Conservation (phyloP, 2,888 invertebrate genomes). For the Neocrepidodera transversa region DNA sequence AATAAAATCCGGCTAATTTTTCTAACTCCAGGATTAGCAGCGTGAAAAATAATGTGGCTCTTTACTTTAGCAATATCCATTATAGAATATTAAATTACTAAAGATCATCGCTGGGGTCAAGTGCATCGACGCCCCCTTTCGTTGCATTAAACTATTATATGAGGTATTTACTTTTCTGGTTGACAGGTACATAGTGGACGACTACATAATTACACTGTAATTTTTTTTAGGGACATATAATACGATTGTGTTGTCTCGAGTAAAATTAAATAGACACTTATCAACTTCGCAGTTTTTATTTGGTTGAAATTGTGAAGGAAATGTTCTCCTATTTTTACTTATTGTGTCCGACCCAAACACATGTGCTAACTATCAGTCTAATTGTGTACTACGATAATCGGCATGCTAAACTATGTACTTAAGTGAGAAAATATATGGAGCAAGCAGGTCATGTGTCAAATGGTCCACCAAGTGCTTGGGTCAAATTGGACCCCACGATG, state of each 20-base stretch:
- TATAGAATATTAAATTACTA: constrained; percentile 3
- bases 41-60: background rate
- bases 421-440: too few relatives aligned
- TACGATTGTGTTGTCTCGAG: constrained; percentile 32
- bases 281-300: constrained; percentile 23
- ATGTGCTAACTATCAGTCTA: too few relatives aligned
- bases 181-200: constrained; percentile 32
- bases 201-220: constrained; percentile 41
- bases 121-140: constrained; percentile 1
- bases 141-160: background rate
- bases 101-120: background rate
- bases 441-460: too few relatives aligned
- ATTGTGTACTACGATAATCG: too few relatives aligned
- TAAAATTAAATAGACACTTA: constrained; percentile 37
- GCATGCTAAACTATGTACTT: too few relatives aligned
- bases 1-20: background rate
- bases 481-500: too few relatives aligned
- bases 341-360: too few relatives aligned
- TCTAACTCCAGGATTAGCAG: constrained; percentile 2
- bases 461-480: too few relatives aligned
- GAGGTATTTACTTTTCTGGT: constrained; percentile 24
- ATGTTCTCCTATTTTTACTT: constrained; percentile 47
- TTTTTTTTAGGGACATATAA: constrained; percentile 29
- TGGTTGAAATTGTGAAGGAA: constrained; percentile 46
- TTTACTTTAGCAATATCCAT: constrained; percentile 1